phyloP scores from a whole-genome alignment of 1,140 invertebrate genomes.

The Caenorhabditis inopinata region DNA sequence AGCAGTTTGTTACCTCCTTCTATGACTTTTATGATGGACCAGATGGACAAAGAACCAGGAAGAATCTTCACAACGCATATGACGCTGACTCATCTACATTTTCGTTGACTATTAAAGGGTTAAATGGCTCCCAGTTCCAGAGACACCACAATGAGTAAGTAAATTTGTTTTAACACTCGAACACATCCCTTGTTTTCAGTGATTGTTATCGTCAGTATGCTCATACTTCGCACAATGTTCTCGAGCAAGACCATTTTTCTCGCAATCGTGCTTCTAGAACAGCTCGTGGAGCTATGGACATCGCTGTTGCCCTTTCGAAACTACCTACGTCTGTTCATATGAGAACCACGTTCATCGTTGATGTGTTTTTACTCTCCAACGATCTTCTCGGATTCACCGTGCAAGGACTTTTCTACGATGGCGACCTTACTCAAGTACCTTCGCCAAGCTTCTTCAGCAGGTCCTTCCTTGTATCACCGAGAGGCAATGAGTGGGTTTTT shows the following conservation, averaged over 20 bases:
- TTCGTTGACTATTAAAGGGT: slow-evolving; percentile 15
- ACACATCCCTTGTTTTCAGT: neutral
- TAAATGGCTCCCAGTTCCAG: neutral
- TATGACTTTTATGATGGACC: slow-evolving; percentile 18
- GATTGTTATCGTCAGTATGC: neutral
- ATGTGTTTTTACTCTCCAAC: slow-evolving; percentile 34
- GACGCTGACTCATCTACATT: slow-evolving; percentile 24
- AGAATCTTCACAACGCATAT: slow-evolving; percentile 12
- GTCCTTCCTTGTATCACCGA: slow-evolving; percentile 45
- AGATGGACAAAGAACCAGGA: neutral
- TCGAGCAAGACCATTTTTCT: slow-evolving; percentile 33
- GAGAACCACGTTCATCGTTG: slow-evolving; percentile 44
- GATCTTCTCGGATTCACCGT: slow-evolving; percentile 44
- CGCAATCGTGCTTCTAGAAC: slow-evolving; percentile 16
- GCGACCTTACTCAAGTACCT: slow-evolving; percentile 20
- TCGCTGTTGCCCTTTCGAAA: slow-evolving; percentile 37
- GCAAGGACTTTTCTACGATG: slow-evolving; percentile 48
- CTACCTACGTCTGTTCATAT: slow-evolving; percentile 42
- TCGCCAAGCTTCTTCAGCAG: slow-evolving; percentile 40
- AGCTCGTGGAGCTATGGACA: slow-evolving; percentile 40
- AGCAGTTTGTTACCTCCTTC: slow-evolving; percentile 9
- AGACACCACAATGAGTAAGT: slow-evolving; percentile 16
- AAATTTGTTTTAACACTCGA: neutral
- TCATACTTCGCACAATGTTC: slow-evolving; percentile 37
- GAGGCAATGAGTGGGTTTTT: slow-evolving; percentile 40